Evolutionary conservation across 2,797 vertebrate species (phyloP).

Genomic region (Presbytis comata): DNA sequence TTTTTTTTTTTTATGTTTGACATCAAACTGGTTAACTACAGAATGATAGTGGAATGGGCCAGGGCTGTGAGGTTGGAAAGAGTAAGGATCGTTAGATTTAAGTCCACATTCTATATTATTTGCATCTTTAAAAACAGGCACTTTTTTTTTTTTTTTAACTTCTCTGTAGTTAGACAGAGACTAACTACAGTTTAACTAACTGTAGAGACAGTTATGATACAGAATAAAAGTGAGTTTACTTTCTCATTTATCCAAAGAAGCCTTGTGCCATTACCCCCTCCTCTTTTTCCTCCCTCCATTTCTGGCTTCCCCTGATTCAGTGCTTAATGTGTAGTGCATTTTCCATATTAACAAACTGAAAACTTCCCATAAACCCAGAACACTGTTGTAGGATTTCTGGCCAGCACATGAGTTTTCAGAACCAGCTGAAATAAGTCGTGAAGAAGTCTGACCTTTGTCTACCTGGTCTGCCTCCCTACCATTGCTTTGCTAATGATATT

Average conservation of each 20-base stretch:
- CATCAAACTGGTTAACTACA: background rate
- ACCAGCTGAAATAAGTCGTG: background rate
- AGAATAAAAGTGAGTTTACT: background rate
- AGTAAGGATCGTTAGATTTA: background rate
- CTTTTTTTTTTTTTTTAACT: background rate
- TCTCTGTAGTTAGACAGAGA: too few species aligned
- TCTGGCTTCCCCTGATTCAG: background rate
- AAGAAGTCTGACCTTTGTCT: background rate
- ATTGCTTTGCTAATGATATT: background rate
- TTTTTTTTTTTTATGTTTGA: background rate
- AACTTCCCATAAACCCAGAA: background rate
- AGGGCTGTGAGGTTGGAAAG: background rate
- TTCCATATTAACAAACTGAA: background rate
- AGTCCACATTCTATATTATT: background rate
- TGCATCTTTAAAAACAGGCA: background rate
- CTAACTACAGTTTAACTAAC: too few species aligned
- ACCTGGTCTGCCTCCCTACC: background rate
- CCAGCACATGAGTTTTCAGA: background rate
- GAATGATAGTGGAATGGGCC: background rate
- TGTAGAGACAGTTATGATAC: background rate
- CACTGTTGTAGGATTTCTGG: background rate
- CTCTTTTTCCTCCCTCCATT: fast-evolving
- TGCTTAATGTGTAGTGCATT: background rate
- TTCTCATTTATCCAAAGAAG: background rate
- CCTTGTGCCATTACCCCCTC: background rate